Conservation (phyloP, 2,113 vertebrate genomes). For the Ranitomeya imitator region DNA sequence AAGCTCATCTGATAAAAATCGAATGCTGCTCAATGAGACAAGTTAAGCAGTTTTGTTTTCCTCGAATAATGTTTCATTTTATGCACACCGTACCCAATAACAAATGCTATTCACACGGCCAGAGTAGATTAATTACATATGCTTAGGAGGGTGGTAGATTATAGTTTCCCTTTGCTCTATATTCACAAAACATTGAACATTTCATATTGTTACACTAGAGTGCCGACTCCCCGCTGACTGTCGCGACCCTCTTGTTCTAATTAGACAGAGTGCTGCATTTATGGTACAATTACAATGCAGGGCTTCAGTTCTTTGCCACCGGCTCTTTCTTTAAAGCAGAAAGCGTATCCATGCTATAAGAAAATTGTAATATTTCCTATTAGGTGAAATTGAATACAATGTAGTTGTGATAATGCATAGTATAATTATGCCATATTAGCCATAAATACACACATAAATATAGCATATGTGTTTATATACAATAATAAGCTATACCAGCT, state of each 20-base stretch:
- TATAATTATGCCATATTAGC: neutral
- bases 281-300: constrained; percentile 42
- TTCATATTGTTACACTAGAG: constrained; percentile 32
- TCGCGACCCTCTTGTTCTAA: constrained; percentile 42
- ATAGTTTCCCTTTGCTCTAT: constrained; percentile 12
- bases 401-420: neutral
- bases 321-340: neutral
- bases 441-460: neutral
- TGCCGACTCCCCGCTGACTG: constrained; percentile 31
- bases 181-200: constrained; percentile 42
- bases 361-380: neutral
- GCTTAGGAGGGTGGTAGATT: constrained; percentile 19
- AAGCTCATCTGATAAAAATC: constrained; percentile 56
- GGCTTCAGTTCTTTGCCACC: constrained; percentile 28
- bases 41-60: constrained; percentile 47
- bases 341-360: neutral
- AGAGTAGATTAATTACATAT: constrained; percentile 52
- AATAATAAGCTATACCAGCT: neutral
- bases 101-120: constrained; percentile 20
- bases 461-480: neutral
- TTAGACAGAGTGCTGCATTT: constrained; percentile 31
- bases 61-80: constrained; percentile 43
- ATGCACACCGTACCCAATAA: constrained; percentile 31
- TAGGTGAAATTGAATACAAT: neutral
- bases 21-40: constrained; percentile 29